phyloP scores from a whole-genome alignment of 2,888 invertebrate genomes.

The Orthonychiurus folsomi region DNA sequence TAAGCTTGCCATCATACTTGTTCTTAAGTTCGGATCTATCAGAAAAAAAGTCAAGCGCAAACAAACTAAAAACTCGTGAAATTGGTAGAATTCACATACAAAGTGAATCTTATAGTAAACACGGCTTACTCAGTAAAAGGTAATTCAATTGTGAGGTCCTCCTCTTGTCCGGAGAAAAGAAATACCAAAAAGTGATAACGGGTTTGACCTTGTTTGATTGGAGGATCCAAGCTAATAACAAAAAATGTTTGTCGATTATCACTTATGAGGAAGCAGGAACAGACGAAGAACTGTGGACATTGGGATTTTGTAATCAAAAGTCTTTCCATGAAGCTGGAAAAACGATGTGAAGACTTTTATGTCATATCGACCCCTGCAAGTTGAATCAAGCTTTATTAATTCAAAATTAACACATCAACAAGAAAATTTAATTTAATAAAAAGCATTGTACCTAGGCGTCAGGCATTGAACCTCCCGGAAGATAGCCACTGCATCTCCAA shows the following conservation, averaged over 20 bases:
- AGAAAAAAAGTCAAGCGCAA: conserved; percentile 18
- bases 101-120: not conserved
- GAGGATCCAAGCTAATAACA: conserved; percentile 94
- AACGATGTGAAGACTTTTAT: conserved; percentile 88
- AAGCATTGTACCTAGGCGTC: conserved; percentile 70
- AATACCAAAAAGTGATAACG: conserved; percentile 93
- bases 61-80: conserved; percentile 13
- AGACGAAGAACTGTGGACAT: conserved; percentile 90
- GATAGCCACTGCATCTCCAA: conserved; percentile 94
- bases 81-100: not conserved
- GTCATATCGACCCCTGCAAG: conserved; percentile 79
- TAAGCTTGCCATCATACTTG: conserved; percentile 85
- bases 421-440: conserved; percentile 16
- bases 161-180: conserved; percentile 89
- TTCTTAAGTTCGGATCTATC: conserved; percentile 77
- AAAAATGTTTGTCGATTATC: conserved; percentile 98
- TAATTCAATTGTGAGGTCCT: conserved; percentile 71
- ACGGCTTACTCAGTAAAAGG: conserved; percentile 85
- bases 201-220: conserved; percentile 98
- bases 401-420: not conserved
- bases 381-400: not conserved
- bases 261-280: conserved; percentile 90
- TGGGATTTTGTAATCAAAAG: conserved; percentile 99
- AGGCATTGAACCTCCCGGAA: conserved; percentile 95
- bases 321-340: conserved; percentile 91